Conservation (phyloP, 2,113 vertebrate genomes). For the Sebastes fasciatus region DNA sequence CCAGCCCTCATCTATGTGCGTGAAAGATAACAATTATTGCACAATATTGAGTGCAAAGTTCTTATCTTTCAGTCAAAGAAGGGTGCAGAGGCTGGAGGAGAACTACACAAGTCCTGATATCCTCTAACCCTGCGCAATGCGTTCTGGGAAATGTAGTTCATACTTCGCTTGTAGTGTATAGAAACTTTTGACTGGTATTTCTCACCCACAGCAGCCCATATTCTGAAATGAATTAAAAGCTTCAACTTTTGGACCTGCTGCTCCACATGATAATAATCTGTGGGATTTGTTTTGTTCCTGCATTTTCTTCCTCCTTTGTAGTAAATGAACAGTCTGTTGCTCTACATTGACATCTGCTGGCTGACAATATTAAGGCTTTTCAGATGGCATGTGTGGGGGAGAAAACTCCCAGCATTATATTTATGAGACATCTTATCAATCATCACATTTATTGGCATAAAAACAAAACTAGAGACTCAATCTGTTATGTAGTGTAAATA, state of each 20-base stretch:
- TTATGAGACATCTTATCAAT: neutral
- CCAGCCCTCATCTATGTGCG: neutral
- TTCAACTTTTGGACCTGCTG: neutral
- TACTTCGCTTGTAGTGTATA: neutral
- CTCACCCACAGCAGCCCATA: too few species aligned
- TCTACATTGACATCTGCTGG: conserved; percentile 47
- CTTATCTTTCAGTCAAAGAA: neutral
- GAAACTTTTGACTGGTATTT: neutral
- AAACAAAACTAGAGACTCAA: neutral
- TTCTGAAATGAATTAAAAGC: neutral
- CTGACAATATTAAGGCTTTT: neutral
- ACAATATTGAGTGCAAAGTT: conserved; percentile 14
- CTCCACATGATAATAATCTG: too few species aligned
- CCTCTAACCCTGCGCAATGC: conserved; percentile 49
- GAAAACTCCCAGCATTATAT: neutral
- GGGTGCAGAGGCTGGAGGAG: neutral
- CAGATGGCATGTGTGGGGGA: neutral
- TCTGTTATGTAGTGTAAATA: neutral
- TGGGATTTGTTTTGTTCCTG: neutral
- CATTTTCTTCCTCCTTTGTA: neutral
- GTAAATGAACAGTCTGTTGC: neutral
- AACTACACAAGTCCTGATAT: conserved; percentile 4
- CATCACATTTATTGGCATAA: neutral
- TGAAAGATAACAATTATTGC: neutral
- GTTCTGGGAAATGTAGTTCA: conserved; percentile 75